Base-by-base conservation (phyloP, 2,113 vertebrate species). In the Phycodurus eques region DNA sequence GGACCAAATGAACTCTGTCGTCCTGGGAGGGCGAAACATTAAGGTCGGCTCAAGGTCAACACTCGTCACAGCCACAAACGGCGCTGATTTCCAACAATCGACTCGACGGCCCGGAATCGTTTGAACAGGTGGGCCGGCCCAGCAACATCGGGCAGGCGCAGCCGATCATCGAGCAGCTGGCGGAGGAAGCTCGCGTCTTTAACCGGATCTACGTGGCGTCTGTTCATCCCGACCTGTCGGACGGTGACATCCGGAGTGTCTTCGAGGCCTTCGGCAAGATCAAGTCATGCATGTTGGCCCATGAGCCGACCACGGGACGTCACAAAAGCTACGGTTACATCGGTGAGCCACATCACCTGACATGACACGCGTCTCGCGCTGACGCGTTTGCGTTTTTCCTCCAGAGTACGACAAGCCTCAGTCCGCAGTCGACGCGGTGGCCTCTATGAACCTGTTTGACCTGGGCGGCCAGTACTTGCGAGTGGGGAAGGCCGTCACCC, bases 1-100 rank as follows among this genome's bases (percentile, higher is more conserved):
- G 92, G 97, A 99, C 86, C 98, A 99, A 93, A 99, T 99, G 98
- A 99, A 99, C 71, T 98, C 96, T 0, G 97, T 99, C 84, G 97
- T 99, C 95, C 85, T 99, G 44, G 98, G 98, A 11, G 98, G 98
- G 56, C 92, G 98, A 83, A 99, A 99, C 86, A 99, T 99, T 84
- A 99, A 99, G 96, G 15, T 67, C 72, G 51, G 56, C 31, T 60
- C 27, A 0, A 35, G 59, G 27, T 33, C 12, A 7, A 60, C 13
- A 13, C 14, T 15, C 13, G 13, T 15, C 59, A n/a, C 8, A 8
- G 7, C 8, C 20, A 2, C 20, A n/a, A 20, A 2, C 8, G 27
- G 0, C 13, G 6, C 2, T 5, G 13, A 6, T 59, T 27, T 35
- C 59, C 15, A 60, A 60, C 8, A 69, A 31, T 6, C 7, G 9